Percentiles rank a stretch among this genome's conserved stretches.
Conservation (phyloP, 2,888 invertebrate species). For the Eupithecia centaureata region DNA sequence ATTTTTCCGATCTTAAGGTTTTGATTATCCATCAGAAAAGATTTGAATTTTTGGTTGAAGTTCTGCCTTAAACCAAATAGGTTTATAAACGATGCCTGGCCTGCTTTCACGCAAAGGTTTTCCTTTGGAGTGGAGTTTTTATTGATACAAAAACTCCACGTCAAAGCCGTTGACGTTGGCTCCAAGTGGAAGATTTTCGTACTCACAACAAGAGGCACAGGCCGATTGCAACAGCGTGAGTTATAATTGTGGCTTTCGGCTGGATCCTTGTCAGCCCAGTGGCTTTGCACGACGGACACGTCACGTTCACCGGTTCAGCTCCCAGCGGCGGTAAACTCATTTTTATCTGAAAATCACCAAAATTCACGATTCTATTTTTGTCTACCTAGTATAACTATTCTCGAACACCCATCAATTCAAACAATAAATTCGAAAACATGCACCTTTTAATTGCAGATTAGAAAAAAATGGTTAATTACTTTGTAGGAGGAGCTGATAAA, state of each 20-base stretch:
- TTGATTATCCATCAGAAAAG: too few species aligned
- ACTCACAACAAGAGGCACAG: slow-evolving; percentile 3
- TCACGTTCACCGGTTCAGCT: slow-evolving; percentile 64
- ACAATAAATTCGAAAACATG: background rate
- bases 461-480: background rate
- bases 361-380: background rate
- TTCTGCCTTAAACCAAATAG: too few species aligned
- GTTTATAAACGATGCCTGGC: too few species aligned
- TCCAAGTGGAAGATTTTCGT: background rate
- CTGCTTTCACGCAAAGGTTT: too few species aligned
- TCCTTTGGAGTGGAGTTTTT: too few species aligned
- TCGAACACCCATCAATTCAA: background rate
- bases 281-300: slow-evolving; percentile 76
- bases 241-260: slow-evolving; percentile 70
- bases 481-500: background rate
- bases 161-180: background rate
- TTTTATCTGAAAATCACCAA: slow-evolving; percentile 20
- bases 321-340: slow-evolving; percentile 55
- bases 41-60: too few species aligned
- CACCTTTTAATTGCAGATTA: background rate
- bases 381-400: background rate
- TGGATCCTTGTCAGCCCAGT: slow-evolving; percentile 65
- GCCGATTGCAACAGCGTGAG: slow-evolving; percentile 74
- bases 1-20: too few species aligned
- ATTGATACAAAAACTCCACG: too few species aligned